Evolutionary conservation across 2,113 vertebrate species (phyloP).

Genomic region (Seriola dumerili): DNA sequence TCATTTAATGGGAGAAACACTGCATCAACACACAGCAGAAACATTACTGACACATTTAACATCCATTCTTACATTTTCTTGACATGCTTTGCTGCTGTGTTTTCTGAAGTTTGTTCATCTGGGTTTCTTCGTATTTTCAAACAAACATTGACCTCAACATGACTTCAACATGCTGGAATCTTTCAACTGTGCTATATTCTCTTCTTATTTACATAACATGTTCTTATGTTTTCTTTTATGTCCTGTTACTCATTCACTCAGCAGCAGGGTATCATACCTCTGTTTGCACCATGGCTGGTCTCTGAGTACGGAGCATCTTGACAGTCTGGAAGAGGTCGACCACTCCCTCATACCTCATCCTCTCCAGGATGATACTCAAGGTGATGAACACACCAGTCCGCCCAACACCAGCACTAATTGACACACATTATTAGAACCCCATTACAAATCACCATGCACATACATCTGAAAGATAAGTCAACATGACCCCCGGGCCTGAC

Average conservation of each 20-base stretch:
- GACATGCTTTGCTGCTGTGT: neutral
- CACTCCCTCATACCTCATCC: conserved; percentile 96
- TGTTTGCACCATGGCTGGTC: conserved; percentile 98
- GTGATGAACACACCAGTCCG: conserved; percentile 97
- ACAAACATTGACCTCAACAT: neutral
- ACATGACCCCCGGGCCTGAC: neutral
- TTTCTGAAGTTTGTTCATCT: neutral
- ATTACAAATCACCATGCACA: neutral
- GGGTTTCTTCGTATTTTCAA: neutral
- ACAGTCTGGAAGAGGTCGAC: conserved; percentile 98
- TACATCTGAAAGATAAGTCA: neutral
- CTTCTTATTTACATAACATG: neutral
- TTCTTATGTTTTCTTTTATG: neutral
- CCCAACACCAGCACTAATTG: conserved; percentile 92
- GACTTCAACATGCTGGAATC: neutral
- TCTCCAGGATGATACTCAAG: conserved; percentile 96
- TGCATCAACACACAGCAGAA: neutral
- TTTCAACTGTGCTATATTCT: neutral
- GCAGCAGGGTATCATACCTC: conserved; percentile 85
- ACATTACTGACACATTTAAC: neutral
- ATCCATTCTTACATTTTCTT: neutral
- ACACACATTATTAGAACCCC: conserved; percentile 17
- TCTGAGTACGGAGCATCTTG: conserved; percentile 95
- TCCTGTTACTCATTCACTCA: neutral
- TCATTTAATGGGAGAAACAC: neutral